Percentiles rank a stretch among this genome's conserved stretches.
These are phyloP conservation scores for Odocoileus virginianus DNA, from an alignment of 2,113 vertebrate species.

Conservation along the genomic window DNA sequence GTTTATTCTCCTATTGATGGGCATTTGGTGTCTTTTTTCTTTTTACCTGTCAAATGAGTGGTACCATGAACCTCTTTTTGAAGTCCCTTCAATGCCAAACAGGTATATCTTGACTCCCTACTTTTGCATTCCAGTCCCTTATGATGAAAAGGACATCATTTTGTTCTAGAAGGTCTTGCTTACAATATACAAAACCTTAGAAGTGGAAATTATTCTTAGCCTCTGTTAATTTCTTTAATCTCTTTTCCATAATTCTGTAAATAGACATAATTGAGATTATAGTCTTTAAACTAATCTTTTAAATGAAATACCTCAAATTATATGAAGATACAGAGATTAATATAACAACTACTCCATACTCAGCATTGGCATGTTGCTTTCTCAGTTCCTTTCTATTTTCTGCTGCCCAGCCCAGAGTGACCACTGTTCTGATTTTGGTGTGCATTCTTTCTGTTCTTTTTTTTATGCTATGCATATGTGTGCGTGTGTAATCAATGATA, in stretches of 20 bases:
- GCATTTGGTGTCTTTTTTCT: not conserved
- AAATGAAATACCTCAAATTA: not conserved
- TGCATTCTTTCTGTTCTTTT: not conserved
- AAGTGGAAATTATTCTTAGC: not conserved
- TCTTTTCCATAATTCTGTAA: not conserved
- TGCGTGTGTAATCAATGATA: not conserved
- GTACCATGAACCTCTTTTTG: not conserved
- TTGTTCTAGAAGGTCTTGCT: not conserved
- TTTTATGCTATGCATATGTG: not conserved
- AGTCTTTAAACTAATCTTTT: not conserved
- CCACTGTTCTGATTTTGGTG: not conserved
- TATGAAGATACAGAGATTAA: not conserved
- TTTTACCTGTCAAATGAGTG: not conserved
- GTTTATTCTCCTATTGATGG: not conserved
- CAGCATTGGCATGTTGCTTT: not conserved
- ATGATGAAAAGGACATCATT: not conserved
- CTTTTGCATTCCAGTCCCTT: not conserved
- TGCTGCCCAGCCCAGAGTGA: not conserved
- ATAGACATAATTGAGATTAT: not conserved
- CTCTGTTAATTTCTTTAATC: not conserved
- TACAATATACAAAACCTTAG: not conserved
- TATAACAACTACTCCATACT: not conserved
- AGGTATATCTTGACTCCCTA: not conserved
- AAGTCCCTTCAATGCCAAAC: not conserved
- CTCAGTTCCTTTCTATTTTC: not conserved